Percentiles rank a stretch among this genome's conserved stretches.
phyloP scores from a whole-genome alignment of 2,113 vertebrate genomes.

The Hemiprocne comata region DNA sequence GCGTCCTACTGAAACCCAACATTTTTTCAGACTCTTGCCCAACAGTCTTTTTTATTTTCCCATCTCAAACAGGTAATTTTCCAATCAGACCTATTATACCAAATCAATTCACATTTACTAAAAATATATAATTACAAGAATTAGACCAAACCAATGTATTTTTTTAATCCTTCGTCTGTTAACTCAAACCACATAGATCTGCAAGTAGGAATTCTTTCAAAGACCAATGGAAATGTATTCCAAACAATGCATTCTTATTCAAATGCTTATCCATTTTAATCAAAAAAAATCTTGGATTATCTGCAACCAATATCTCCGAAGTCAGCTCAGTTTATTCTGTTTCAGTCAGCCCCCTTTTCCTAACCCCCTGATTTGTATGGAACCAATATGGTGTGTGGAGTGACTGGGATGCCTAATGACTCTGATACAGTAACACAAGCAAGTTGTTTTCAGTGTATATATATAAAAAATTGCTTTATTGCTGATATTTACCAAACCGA shows the following conservation, averaged over 20 bases:
- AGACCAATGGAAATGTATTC: slow-evolving; percentile 72
- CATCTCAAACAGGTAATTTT: slow-evolving; percentile 69
- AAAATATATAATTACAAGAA: slow-evolving; percentile 74
- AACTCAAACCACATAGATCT: slow-evolving; percentile 78
- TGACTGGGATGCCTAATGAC: slow-evolving; percentile 48
- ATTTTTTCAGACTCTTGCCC: slow-evolving; percentile 47
- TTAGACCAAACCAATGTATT: slow-evolving; percentile 63
- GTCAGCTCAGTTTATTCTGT: slow-evolving; percentile 61
- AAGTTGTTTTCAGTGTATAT: slow-evolving; percentile 38
- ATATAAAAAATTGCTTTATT: background rate
- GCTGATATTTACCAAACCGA: slow-evolving; percentile 43
- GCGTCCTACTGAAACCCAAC: slow-evolving; percentile 41
- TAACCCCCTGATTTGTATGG: slow-evolving; percentile 37
- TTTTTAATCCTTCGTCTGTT: slow-evolving; percentile 74
- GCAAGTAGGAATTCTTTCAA: slow-evolving; percentile 72
- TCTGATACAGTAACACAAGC: slow-evolving; percentile 45
- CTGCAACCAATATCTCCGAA: slow-evolving; percentile 77
- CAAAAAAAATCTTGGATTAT: slow-evolving; percentile 80
- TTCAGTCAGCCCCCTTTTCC: slow-evolving; percentile 46
- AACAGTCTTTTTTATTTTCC: slow-evolving; percentile 49
- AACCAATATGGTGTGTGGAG: slow-evolving; percentile 43
- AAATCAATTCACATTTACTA: slow-evolving; percentile 54
- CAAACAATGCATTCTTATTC: slow-evolving; percentile 83
- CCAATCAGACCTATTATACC: slow-evolving; percentile 66
- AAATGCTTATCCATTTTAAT: slow-evolving; percentile 78